Evolutionary conservation across 2,113 vertebrate species (phyloP).

Genomic region (Protobothrops flavoviridis): DNA sequence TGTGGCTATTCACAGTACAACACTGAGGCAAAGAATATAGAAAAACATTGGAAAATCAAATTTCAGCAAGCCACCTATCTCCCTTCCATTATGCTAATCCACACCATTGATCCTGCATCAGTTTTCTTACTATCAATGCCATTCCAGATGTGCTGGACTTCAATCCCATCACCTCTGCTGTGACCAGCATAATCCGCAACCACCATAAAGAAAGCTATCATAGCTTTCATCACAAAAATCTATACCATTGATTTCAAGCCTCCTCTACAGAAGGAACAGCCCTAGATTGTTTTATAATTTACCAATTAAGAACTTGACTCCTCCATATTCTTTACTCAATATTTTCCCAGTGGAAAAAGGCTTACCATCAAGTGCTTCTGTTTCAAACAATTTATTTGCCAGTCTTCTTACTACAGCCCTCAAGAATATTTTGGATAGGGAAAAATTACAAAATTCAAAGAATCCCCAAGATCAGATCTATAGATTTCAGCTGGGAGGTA

Average conservation of each 20-base stretch:
- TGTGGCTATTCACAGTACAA: constrained; percentile 45
- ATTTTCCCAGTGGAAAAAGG: background rate
- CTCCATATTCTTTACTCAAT: too few relatives aligned
- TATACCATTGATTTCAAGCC: background rate
- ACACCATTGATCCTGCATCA: background rate
- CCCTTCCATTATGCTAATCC: constrained; percentile 38
- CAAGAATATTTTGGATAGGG: background rate
- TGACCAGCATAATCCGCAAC: background rate
- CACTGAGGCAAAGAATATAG: constrained; percentile 37
- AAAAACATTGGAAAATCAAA: constrained; percentile 61
- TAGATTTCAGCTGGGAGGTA: background rate
- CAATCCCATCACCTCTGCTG: background rate
- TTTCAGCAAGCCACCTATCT: constrained; percentile 51
- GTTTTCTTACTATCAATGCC: background rate
- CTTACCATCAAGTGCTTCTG: background rate
- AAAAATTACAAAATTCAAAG: background rate
- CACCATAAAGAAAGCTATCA: background rate
- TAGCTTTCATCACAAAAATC: background rate
- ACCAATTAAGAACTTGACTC: background rate
- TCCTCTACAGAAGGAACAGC: background rate
- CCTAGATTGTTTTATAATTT: background rate
- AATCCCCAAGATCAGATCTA: background rate
- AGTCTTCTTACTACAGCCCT: background rate
- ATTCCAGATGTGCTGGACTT: background rate
- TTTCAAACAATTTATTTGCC: background rate